These are phyloP conservation scores for Centropyge bicolor DNA, from an alignment of 2,797 vertebrate species.

Conservation along the genomic window DNA sequence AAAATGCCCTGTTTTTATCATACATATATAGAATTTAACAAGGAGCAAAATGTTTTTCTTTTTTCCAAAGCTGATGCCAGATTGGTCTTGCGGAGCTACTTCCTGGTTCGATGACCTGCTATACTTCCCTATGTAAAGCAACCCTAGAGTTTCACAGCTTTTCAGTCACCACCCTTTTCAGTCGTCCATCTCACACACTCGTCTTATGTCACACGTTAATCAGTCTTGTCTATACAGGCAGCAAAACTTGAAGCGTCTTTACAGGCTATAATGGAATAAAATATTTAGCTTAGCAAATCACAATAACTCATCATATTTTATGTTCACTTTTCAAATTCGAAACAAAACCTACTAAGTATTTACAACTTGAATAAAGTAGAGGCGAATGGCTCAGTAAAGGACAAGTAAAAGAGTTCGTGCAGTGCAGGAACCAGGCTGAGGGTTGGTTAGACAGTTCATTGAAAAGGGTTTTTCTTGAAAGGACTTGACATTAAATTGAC, in stretches of 20 bases:
- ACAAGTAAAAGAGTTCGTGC: neutral
- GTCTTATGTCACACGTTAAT: neutral
- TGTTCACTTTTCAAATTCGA: neutral
- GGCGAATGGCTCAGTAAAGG: neutral
- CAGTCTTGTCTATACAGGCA: neutral
- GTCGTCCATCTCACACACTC: neutral
- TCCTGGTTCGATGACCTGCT: neutral
- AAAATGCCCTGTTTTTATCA: too few species aligned
- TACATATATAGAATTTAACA: too few species aligned
- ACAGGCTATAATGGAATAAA: neutral
- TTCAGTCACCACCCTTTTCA: neutral
- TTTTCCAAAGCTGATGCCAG: neutral
- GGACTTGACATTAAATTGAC: neutral
- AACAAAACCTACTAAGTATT: too few species aligned
- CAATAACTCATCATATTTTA: neutral
- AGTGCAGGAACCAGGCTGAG: neutral
- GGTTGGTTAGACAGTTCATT: neutral
- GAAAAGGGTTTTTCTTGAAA: neutral
- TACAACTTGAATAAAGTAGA: neutral
- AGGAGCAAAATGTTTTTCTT: too few species aligned
- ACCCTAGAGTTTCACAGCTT: neutral
- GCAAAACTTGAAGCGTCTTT: neutral
- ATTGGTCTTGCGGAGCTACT: neutral
- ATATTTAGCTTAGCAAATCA: conserved; percentile 9
- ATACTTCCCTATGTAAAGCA: neutral